Evolutionary conservation across 2,113 vertebrate species (phyloP).

Genomic region (Thamnaconus septentrionalis): DNA sequence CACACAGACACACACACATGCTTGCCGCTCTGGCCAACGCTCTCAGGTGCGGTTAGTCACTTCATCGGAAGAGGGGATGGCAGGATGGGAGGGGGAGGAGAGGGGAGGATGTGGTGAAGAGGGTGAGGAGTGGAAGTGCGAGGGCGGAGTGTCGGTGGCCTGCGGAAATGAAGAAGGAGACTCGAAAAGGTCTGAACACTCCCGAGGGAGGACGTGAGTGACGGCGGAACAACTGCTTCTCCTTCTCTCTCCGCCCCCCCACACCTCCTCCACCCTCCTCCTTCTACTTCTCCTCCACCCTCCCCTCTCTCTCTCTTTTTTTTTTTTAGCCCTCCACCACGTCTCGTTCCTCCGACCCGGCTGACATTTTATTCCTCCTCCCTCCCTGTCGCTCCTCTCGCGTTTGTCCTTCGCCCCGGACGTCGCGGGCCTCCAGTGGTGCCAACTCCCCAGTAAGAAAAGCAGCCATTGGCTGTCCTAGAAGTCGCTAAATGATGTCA

Average conservation of each 20-base stretch:
- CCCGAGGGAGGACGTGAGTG: conserved; percentile 58
- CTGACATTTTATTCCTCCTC: too few species aligned
- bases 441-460: too few species aligned
- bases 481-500: too few species aligned
- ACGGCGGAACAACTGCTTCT: conserved; percentile 43
- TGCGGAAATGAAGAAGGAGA: conserved; percentile 36
- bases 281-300: not conserved
- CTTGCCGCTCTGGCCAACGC: not conserved
- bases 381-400: not conserved
- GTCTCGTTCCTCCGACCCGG: not conserved
- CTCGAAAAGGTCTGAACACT: conserved; percentile 60
- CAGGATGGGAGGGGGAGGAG: not conserved
- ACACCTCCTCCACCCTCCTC: not conserved
- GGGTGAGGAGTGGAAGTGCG: not conserved
- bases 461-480: too few species aligned
- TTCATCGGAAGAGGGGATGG: not conserved
- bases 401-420: conserved; percentile 5
- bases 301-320: not conserved
- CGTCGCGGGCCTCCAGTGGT: conserved; percentile 5
- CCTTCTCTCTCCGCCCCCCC: not conserved
- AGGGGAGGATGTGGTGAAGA: not conserved
- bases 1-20: not conserved
- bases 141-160: not conserved
- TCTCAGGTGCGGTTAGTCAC: not conserved
- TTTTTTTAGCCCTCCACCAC: not conserved